Evolutionary conservation across 2,113 vertebrate species (phyloP), one percentile per base, ranked within the genome.

Genomic region (Sturnus vulgaris): DNA sequence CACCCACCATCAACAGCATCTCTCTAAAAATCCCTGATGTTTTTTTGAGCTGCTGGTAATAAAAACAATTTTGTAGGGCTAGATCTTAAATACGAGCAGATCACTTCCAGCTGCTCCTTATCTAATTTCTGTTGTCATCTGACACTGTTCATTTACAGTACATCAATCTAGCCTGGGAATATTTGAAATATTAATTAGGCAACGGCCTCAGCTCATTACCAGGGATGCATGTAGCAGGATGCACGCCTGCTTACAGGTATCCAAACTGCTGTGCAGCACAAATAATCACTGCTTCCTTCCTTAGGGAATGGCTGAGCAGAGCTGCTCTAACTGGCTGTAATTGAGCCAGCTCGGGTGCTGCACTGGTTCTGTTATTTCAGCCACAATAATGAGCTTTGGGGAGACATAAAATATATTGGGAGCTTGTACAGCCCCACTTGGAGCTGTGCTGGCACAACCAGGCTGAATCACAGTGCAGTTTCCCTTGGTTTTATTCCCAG

Each of bases 111-210:
- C 72, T 88, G 92, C 86, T 96, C 83, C 84, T 83, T 91, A 61
- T 70, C 80, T 93, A 91, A 96, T 94, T 85, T 71, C 73, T 15
- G 7, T 56, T 89, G 91, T 91, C 93, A 89, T 63, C 77, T 92
- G 93, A 95, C 90, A 91, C 65, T 64, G 42, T 65, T 94, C 85
- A 92, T 95, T 96, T 92, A 95, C 55, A 86, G 82, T 84, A 30
- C 64, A 76, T 96, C 94, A 86, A 57, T 92, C 80, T 63, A 89
- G 61, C 80, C 46, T 20, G 53, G 69, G 60, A 93, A 94, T 52
- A 64, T 86, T 84, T 94, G 85, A 87, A 92, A 94, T 95, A 93
- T 89, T 96, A 97, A 96, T 96, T 96, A 93, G 7, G 2, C 15
- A 8, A 21, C 0, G 0, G 65, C 65, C 60, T 88, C 72, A 63